Evolutionary conservation across 2,888 invertebrate species (phyloP), one percentile per base, ranked within the genome.

Genomic region (Amorpha juglandis): DNA sequence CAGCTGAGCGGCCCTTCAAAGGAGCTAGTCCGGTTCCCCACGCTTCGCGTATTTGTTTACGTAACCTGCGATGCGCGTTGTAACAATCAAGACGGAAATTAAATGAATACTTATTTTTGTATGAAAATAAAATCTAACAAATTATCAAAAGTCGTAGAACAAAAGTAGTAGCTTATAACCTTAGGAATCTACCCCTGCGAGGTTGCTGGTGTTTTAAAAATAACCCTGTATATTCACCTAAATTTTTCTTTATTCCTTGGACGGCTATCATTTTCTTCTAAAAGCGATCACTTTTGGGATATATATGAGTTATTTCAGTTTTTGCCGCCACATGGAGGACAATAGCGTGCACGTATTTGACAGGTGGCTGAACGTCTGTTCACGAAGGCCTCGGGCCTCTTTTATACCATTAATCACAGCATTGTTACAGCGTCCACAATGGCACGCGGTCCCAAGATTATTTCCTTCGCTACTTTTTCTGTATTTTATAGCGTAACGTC

Each of bases 341-440:
- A 78, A 77, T 73, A 62, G 67, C 69, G 47, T 64, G 63, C 63
- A 63, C 58, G 66, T 65, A 68, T 69, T 65, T 67, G 51, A 68
- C 62, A 48, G 38, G 67, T 68, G 64, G 50, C 47, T 64, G 62
- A 68, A 65, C 63, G 66, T 69, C 64, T 72, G 70, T 68, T 62
- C 71, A 65, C 68, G 73, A 75, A 72, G 68, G 72, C 68, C 72
- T 71, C 72, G 69, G 69, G 51, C 58, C 52, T 69, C 65, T 72
- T 71, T 73, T 76, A 74, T 72, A 67, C 73, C 76, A 82, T 83
- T 80, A 80, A 83, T 83, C 82, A 81, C 71, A 66, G 71, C 77
- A 77, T 83, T 83, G 83, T 83, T 78, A 74, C 73, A 68, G 52
- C 67, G 63, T 68, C 69, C 75, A 81, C 80, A 80, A 80, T 77